These are phyloP conservation scores for Taxidea taxus DNA, from an alignment of 2,113 vertebrate genomes.

Conservation along the genomic window DNA sequence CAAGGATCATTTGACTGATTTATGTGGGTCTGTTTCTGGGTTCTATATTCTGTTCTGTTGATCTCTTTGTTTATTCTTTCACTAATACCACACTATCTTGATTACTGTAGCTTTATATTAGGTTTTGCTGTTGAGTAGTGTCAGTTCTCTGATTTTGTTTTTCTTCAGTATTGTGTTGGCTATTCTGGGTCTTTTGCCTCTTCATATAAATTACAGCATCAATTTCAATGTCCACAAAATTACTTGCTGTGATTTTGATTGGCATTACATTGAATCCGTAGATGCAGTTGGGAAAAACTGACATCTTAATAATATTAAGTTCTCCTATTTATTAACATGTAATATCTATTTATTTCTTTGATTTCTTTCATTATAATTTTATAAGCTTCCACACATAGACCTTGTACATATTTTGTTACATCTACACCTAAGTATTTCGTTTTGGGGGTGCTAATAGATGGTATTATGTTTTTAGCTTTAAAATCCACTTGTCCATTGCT, in stretches of 20 bases:
- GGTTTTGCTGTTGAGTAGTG: not conserved
- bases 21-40: not conserved
- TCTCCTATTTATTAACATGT: not conserved
- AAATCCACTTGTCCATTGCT: not conserved
- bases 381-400: not conserved
- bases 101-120: not conserved
- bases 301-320: not conserved
- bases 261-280: not conserved
- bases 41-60: not conserved
- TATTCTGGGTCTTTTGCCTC: not conserved
- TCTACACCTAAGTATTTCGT: not conserved
- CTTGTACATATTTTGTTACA: not conserved
- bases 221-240: not conserved
- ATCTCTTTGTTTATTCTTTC: not conserved
- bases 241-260: not conserved
- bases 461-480: not conserved
- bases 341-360: not conserved
- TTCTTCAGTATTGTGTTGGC: not conserved
- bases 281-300: not conserved
- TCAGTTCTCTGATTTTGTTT: not conserved
- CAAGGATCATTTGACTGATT: not conserved
- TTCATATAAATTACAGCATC: not conserved
- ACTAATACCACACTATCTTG: not conserved
- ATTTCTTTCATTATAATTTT: not conserved
- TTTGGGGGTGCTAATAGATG: not conserved